Base-by-base conservation (phyloP, 1,140 invertebrate genomes). In the Chlorops oryzae region DNA sequence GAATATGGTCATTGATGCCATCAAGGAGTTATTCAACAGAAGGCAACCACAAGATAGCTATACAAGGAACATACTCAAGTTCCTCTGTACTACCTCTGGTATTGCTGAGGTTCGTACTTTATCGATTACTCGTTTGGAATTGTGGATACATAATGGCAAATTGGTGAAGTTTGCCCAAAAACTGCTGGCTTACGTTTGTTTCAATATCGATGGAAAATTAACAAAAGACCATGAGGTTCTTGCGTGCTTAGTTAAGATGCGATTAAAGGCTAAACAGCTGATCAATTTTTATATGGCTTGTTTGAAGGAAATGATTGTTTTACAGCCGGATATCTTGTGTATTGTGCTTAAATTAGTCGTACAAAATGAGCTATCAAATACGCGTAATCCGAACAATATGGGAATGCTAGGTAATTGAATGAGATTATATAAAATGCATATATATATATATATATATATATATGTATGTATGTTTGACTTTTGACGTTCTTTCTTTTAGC, bases 111-210 rank as follows among this genome's bases (percentile, higher is more conserved):
- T 84, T 37, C 80, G 94, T 22, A 80, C 86, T 42, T 81, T 92
- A 38, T 86, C 88, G 7, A 84, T 88, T 7, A 83, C 86, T 12
- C 81, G 87, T 20, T 74, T 98, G 2, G 95, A 98, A 73, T 82
- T 87, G 51, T 97, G 94, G 94, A 75, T 98, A 22, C 92, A 96
- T 63, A 96, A 96, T 75, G 92, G 92, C 25, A 98, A 98, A 78
- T 71, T 94, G 35, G 87, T 88, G 71, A 82, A 89, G 62, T 81
- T 87, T 7, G 92, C 92, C 1, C 94, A 96, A 71, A 93, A 98
- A 73, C 74, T 98, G n/a, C 74, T 98, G 3, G 83, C 93, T 46
- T 88, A 93, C 55, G 80, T 97, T 43, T 96, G 92, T 68, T 83
- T 89, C 54, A 98, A 97, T 74, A 77, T 77, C 18, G 74, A 73